Evolutionary conservation across 2,797 vertebrate genomes (phyloP).

Genomic region (Antennarius maculatus): DNA sequence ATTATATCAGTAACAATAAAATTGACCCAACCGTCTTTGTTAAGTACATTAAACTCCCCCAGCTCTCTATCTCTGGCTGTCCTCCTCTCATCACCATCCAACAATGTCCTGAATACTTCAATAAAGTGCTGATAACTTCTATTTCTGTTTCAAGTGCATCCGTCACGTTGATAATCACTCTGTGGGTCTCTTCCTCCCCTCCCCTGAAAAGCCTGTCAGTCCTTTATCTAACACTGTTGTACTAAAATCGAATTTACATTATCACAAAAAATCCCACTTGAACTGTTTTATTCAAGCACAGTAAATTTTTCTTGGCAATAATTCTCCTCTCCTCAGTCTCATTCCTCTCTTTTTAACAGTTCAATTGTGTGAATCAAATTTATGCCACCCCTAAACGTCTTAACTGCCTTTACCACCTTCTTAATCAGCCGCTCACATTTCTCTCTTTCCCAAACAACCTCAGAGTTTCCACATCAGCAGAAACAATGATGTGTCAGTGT

Average conservation of each 20-base stretch:
- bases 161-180: slow-evolving; percentile 45
- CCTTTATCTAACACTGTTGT: slow-evolving; percentile 29
- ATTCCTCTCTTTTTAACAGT: slow-evolving; percentile 20
- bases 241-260: slow-evolving; percentile 51
- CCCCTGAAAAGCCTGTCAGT: slow-evolving; percentile 25
- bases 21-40: slow-evolving; percentile 37
- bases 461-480: slow-evolving; percentile 24
- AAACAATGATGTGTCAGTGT: slow-evolving; percentile 37
- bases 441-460: slow-evolving; percentile 24
- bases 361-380: slow-evolving; percentile 39
- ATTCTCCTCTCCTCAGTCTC: background rate
- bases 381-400: slow-evolving; percentile 28
- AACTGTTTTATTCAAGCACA: slow-evolving; percentile 35
- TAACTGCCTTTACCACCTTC: slow-evolving; percentile 31
- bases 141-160: slow-evolving; percentile 46
- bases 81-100: slow-evolving; percentile 20
- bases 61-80: slow-evolving; percentile 24
- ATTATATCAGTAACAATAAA: slow-evolving; percentile 39
- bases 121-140: slow-evolving; percentile 41
- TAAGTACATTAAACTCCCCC: slow-evolving; percentile 32
- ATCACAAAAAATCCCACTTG: slow-evolving; percentile 35
- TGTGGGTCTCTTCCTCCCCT: slow-evolving; percentile 14
- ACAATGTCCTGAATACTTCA: slow-evolving; percentile 39
- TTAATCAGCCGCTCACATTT: slow-evolving; percentile 31
- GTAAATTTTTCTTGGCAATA: slow-evolving; percentile 19